A percentile compares a stretch with the other conserved stretches of the same genome.
Evolutionary conservation across 1,140 invertebrate genomes (phyloP).

Genomic region (Solenopsis invicta): DNA sequence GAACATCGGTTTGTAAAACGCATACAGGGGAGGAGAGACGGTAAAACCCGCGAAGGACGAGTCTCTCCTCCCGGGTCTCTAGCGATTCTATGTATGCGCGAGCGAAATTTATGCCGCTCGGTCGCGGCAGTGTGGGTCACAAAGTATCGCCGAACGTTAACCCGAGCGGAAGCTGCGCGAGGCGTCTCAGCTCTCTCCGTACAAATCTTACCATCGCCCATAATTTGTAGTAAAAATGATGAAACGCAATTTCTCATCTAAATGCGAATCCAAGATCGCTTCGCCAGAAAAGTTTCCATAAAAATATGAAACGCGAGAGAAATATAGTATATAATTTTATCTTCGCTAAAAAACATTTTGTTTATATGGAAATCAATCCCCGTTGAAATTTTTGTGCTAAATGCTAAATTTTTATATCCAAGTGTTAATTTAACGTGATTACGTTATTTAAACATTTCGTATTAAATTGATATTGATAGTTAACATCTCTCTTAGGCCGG

Average conservation of each 20-base stretch:
- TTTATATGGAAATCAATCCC: too few relatives aligned
- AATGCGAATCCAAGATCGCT: neutral
- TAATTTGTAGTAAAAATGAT: neutral
- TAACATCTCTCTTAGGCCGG: too few relatives aligned
- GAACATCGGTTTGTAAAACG: constrained; percentile 20
- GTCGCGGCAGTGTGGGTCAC: neutral
- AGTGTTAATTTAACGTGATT: too few relatives aligned
- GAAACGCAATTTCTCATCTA: neutral
- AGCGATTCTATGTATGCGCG: constrained; percentile 13
- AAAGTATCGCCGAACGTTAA: constrained; percentile 37
- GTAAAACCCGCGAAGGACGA: constrained; percentile 10
- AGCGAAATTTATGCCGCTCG: constrained; percentile 41
- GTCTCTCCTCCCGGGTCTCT: neutral
- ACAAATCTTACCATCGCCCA: neutral
- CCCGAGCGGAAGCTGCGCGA: neutral
- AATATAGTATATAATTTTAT: neutral
- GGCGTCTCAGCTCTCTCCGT: neutral
- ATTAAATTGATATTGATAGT: too few relatives aligned
- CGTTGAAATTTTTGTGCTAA: too few relatives aligned
- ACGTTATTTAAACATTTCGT: too few relatives aligned
- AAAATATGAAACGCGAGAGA: neutral
- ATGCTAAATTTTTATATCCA: too few relatives aligned
- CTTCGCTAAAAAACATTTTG: neutral
- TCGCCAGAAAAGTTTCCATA: neutral
- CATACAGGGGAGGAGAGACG: neutral